phyloP scores from a whole-genome alignment of 1,140 invertebrate species.

The Lepidurus packardi region DNA sequence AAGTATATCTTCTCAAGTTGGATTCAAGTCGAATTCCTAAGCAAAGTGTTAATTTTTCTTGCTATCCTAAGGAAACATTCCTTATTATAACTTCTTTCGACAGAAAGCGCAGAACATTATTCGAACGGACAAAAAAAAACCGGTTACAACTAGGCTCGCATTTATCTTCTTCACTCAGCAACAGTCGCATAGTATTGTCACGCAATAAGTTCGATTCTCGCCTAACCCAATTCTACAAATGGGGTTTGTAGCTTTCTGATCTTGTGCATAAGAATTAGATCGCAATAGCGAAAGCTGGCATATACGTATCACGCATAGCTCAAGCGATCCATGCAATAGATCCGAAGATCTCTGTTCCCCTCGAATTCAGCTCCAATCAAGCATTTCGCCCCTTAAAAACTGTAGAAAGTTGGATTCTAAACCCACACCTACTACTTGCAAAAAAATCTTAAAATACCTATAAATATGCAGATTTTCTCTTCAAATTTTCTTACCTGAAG shows the following conservation, averaged over 20 bases:
- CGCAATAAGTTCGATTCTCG: no score
- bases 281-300: neutral
- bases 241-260: neutral
- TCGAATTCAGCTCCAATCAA: neutral
- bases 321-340: neutral
- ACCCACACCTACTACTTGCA: neutral
- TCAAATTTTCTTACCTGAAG: neutral
- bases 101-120: no score
- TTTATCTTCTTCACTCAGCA: no score
- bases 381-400: neutral
- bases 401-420: neutral
- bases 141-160: no score
- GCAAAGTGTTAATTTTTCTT: no score
- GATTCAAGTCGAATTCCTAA: no score
- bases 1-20: no score
- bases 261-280: neutral
- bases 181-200: no score
- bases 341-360: neutral
- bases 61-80: no score
- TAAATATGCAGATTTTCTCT: neutral
- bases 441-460: neutral
- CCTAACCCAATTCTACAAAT: no score
- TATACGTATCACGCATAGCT: neutral
- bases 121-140: no score
- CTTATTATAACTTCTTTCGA: no score